phyloP scores from a whole-genome alignment of 2,113 vertebrate genomes.

The Osmerus eperlanus region DNA sequence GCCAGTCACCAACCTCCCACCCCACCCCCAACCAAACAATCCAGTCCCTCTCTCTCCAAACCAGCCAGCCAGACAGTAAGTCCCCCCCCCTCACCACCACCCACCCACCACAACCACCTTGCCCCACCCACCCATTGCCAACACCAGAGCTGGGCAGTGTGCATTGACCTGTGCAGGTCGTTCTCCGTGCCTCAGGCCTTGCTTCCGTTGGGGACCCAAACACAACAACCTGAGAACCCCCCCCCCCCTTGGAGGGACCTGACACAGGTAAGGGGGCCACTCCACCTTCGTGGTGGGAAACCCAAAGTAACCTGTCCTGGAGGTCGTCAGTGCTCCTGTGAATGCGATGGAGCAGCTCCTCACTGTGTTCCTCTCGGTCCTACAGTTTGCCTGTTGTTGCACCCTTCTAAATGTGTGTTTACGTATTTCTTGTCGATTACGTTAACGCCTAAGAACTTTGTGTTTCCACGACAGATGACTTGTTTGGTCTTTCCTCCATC shows the following conservation, averaged over 20 bases:
- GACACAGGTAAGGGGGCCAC: slow-evolving; percentile 63
- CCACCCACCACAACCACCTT: slow-evolving; percentile 16
- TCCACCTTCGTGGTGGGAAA: no score
- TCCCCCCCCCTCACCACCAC: slow-evolving; percentile 42
- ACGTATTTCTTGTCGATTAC: not conserved
- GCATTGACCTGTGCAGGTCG: slow-evolving; percentile 68
- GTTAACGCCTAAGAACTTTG: not conserved
- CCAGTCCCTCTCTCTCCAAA: slow-evolving; percentile 34
- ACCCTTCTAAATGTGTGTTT: no score
- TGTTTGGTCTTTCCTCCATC: not conserved
- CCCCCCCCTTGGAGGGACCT: slow-evolving; percentile 31
- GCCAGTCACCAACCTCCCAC: not conserved
- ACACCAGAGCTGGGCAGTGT: slow-evolving; percentile 71
- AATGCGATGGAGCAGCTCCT: no score
- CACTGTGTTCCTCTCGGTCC: no score
- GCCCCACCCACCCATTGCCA: slow-evolving; percentile 67
- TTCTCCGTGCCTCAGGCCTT: slow-evolving; percentile 41
- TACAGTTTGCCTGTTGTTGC: no score
- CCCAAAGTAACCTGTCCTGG: no score
- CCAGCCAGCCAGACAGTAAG: slow-evolving; percentile 4
- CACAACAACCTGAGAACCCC: slow-evolving; percentile 41
- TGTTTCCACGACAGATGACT: not conserved
- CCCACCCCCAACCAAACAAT: slow-evolving; percentile 33
- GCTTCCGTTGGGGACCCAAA: slow-evolving; percentile 51
- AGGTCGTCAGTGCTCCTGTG: no score